A percentile compares a stretch with the other conserved stretches of the same genome.
Evolutionary conservation across 2,113 vertebrate species (phyloP).

Genomic region (Plecotus auritus): DNA sequence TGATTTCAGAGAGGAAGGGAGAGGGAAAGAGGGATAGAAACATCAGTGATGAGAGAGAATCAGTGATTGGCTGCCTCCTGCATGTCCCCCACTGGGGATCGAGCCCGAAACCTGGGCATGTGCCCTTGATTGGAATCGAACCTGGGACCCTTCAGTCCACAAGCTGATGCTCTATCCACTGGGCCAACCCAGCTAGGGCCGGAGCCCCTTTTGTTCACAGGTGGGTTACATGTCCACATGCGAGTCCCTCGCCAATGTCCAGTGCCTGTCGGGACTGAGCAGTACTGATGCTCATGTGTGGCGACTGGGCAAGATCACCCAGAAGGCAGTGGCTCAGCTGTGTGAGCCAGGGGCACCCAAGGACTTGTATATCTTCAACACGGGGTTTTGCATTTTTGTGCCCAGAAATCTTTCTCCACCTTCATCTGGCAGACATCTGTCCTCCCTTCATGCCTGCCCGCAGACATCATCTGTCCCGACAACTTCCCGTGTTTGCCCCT

Average conservation of each 20-base stretch:
- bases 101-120: too few species aligned
- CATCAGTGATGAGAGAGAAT: too few species aligned
- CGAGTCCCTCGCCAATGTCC: not conserved
- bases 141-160: too few species aligned
- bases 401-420: not conserved
- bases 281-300: not conserved
- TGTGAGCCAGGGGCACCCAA: not conserved
- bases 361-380: not conserved
- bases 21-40: too few species aligned
- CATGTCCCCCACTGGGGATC: too few species aligned
- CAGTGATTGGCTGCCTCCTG: too few species aligned
- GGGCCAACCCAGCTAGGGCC: too few species aligned
- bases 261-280: fast-evolving
- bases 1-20: too few species aligned
- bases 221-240: fast-evolving
- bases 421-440: not conserved
- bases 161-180: too few species aligned
- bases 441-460: not conserved
- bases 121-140: too few species aligned
- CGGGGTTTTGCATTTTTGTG: not conserved
- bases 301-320: not conserved
- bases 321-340: not conserved
- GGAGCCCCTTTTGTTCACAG: not conserved
- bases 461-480: not conserved
- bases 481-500: too few species aligned